A percentile compares a stretch with the other conserved stretches of the same genome.
Evolutionary conservation across 2,797 vertebrate species (phyloP).

Genomic region (Psittacula derbiana): DNA sequence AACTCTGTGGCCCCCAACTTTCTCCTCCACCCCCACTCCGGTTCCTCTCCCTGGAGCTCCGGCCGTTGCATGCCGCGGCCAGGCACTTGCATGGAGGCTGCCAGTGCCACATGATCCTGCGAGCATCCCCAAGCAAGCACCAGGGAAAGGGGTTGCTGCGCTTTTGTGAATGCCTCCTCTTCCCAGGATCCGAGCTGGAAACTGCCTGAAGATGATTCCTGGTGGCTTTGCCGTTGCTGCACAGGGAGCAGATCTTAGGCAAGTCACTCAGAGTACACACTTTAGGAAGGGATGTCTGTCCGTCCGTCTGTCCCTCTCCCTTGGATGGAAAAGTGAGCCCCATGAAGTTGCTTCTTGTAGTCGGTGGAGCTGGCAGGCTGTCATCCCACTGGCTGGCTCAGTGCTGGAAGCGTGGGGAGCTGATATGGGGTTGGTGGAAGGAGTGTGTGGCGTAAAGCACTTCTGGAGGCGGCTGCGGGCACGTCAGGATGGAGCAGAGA

Average conservation of each 20-base stretch:
- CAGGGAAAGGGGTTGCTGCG: neutral
- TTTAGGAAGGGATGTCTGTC: neutral
- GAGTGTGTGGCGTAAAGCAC: conserved; percentile 83
- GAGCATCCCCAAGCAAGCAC: neutral
- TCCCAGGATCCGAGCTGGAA: conserved; percentile 16
- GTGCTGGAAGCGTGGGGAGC: conserved; percentile 90
- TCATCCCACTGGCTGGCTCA: conserved; percentile 67
- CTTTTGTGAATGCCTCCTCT: neutral
- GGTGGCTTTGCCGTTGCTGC: neutral
- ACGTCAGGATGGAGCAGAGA: conserved; percentile 83
- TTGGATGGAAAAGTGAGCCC: neutral
- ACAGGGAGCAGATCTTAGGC: neutral
- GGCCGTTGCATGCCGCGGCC: accelerated
- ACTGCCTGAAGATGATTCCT: neutral
- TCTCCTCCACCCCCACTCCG: neutral
- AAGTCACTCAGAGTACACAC: conserved; percentile 13
- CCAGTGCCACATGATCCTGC: accelerated
- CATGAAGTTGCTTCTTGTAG: neutral
- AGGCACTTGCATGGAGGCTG: neutral
- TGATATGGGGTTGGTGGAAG: conserved; percentile 88
- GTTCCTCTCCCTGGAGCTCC: neutral
- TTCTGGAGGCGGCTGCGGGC: conserved; percentile 79
- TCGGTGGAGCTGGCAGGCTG: neutral
- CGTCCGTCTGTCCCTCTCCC: neutral
- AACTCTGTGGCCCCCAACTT: neutral